phyloP scores from a whole-genome alignment of 1,140 invertebrate species.

The Tachypleus tridentatus region DNA sequence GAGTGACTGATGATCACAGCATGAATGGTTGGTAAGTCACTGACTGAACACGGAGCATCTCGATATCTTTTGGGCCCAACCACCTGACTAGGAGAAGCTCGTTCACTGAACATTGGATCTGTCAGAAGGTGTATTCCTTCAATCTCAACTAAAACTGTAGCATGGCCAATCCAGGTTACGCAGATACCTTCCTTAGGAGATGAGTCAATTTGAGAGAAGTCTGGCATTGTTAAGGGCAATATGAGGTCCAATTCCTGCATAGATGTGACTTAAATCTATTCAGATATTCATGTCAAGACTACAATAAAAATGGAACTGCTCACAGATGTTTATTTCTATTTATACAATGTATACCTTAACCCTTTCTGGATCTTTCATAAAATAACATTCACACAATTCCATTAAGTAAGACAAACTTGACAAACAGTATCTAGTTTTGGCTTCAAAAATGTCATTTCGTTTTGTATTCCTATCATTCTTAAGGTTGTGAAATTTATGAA shows the following conservation, averaged over 20 bases:
- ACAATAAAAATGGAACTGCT: slow-evolving; percentile 8
- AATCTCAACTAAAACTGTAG: slow-evolving; percentile 36
- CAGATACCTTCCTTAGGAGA: slow-evolving; percentile 25
- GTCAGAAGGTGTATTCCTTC: slow-evolving; percentile 35
- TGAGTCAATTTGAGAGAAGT: slow-evolving; percentile 17
- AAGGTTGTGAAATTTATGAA: too few relatives aligned
- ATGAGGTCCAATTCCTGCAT: slow-evolving; percentile 24
- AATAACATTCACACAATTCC: too few relatives aligned
- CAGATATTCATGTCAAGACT: too few relatives aligned
- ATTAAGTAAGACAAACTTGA: too few relatives aligned
- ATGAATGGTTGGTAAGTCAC: slow-evolving; percentile 37
- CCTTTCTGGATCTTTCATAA: too few relatives aligned
- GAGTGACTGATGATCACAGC: slow-evolving; percentile 42
- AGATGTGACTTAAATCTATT: too few relatives aligned
- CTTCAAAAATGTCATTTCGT: too few relatives aligned
- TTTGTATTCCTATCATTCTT: too few relatives aligned
- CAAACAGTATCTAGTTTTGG: too few relatives aligned
- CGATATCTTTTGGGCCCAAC: slow-evolving; percentile 34
- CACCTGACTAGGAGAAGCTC: slow-evolving; percentile 25
- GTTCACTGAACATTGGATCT: slow-evolving; percentile 27
- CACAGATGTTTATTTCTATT: slow-evolving; percentile 3
- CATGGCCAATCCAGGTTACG: slow-evolving; percentile 39
- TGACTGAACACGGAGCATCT: slow-evolving; percentile 33
- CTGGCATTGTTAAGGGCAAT: slow-evolving; percentile 25
- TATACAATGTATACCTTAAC: not conserved